Base-by-base conservation (phyloP, 2,113 vertebrate species). In the Ptychochromis oligacanthus region DNA sequence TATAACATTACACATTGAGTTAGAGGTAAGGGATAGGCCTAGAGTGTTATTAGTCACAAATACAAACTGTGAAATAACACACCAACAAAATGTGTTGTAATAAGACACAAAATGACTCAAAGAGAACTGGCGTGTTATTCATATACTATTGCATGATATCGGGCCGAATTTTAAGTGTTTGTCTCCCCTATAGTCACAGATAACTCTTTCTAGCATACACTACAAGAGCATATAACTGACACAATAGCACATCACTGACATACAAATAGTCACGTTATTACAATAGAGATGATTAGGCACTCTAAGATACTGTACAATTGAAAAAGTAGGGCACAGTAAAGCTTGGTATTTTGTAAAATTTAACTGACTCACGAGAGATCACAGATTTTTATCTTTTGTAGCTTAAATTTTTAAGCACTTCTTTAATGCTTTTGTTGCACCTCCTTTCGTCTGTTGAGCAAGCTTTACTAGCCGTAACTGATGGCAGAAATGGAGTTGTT, bases 361-460 rank as follows among this genome's bases (percentile, higher is more conserved):
- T 10, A 70, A 52, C 40, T 60, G 70, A 17, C 77, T 82, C 57
- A 36, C 67, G 28, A n/a, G 26, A 31, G 55, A 72, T 60, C 26
- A 72, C 4, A 52, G 1, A 20, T 9, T 14, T 76, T 75, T 31
- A 7, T 58, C 52, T 81, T 80, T 52, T 76, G 46, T 57, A n/a
- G 38, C 24, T 59, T 43, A 79, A 79, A 17, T 55, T 75, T 80
- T 78, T 61, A 7, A 54, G 52, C 77, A 89, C 59, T 55, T 49
- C 8, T 72, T n/a, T 59, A 34, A 61, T 80, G 84, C 79, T 81
- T 77, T 82, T 85, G 22, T 70, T 64, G 55, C 46, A 61, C 49
- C 22, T 75, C 18, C 31, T 52, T 54, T 82, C 62, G 70, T 55
- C 28, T 59, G 43, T 64, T 75, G 36, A 80, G 78, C 4, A 24